Evolutionary conservation across 2,888 invertebrate species (phyloP).

Genomic region (Drepanosiphum platanoidis): DNA sequence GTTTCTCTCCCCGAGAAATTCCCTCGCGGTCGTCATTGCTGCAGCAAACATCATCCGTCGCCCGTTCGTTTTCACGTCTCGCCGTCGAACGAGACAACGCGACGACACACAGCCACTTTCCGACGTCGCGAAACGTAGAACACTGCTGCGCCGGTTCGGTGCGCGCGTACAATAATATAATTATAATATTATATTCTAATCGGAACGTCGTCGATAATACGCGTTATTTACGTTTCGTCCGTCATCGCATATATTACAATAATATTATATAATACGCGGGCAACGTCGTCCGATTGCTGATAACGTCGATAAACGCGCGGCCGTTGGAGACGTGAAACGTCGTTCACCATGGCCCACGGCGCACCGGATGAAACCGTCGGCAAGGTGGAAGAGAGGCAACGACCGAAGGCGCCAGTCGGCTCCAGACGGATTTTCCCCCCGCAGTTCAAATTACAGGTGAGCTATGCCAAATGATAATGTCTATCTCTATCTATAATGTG

Average conservation of each 20-base stretch:
- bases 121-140: not conserved
- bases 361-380: conserved; percentile 51
- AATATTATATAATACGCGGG: too few relatives aligned
- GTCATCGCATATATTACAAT: not conserved
- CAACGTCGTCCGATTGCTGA: too few relatives aligned
- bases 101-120: not conserved
- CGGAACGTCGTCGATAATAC: too few relatives aligned
- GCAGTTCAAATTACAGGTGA: conserved; percentile 82
- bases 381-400: conserved; percentile 45
- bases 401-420: conserved; percentile 71
- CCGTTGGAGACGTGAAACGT: too few relatives aligned
- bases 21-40: not conserved
- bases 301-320: too few relatives aligned
- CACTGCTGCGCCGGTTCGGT: too few relatives aligned
- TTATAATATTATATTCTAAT: too few relatives aligned
- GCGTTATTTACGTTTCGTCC: not conserved
- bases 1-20: not conserved
- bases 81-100: too few relatives aligned
- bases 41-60: not conserved
- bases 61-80: not conserved
- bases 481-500: not conserved
- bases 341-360: conserved; percentile 43
- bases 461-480: not conserved
- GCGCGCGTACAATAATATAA: too few relatives aligned
- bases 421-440: conserved; percentile 89